Evolutionary conservation across 2,797 vertebrate species (phyloP).

Genomic region (Phoebastria nigripes): DNA sequence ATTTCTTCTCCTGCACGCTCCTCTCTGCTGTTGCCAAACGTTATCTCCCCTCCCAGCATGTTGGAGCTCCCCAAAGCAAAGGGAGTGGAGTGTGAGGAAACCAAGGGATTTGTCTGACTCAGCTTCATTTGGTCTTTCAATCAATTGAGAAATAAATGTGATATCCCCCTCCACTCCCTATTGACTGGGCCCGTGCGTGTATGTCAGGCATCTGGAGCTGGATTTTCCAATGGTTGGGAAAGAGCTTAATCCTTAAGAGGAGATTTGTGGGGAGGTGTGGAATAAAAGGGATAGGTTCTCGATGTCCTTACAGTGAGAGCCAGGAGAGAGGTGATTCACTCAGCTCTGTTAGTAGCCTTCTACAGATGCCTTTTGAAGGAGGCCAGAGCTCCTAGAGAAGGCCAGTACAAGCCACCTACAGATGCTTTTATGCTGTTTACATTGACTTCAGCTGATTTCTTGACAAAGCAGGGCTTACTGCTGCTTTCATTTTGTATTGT

Average conservation of each 20-base stretch:
- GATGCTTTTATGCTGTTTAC: neutral
- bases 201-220: neutral
- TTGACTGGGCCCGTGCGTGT: neutral
- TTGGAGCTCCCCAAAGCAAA: neutral
- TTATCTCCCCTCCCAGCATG: constrained; percentile 15
- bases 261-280: neutral
- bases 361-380: neutral
- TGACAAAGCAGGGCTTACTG: neutral
- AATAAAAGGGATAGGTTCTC: neutral
- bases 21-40: neutral
- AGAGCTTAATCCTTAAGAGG: neutral
- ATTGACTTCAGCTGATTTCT: neutral
- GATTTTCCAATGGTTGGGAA: constrained; percentile 27
- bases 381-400: neutral
- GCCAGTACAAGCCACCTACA: neutral
- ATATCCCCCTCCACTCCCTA: neutral
- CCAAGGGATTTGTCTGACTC: constrained; percentile 34
- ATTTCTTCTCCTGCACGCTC: neutral
- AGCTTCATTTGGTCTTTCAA: constrained; percentile 1
- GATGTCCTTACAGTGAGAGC: neutral
- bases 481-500: neutral
- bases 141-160: constrained; percentile 32
- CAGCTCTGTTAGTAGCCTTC: neutral
- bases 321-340: neutral
- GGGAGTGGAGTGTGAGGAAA: constrained; percentile 32